Evolutionary conservation across 1,140 invertebrate genomes (phyloP), one percentile per base, ranked within the genome.

Genomic region (Lethrus apterus): DNA sequence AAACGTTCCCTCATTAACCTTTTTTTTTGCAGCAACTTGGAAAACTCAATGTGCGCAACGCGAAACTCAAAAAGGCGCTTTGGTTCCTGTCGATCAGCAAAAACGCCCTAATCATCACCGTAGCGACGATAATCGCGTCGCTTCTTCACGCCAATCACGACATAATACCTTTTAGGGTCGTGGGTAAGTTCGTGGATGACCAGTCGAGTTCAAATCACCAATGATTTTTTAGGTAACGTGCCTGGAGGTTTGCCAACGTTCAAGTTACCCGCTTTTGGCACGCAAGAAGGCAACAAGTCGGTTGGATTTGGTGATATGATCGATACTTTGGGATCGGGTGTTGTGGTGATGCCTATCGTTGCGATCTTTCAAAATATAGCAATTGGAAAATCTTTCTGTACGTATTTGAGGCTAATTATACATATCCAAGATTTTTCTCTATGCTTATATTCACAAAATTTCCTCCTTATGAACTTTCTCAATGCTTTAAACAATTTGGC

Each of bases 371-470:
- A 88, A 42, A 89, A 90, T 58, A 84, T 91, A 41, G 88, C 89
- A 15, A 90, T 92, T 55, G 87, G 87, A 4, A 93, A 92, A 69
- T 81, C 86, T 5, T 92, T 91, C 61, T 74, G 83, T 86, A 66
- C 73, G 75, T 23, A 11, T 21, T 20, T 17, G n/a, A 33, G 3
- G 23, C 15, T 13, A 42, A 42, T 7, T 7, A 26, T 14, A 17
- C 10, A 40, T 44, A 1, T 19, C n/a, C 3, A 19, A 1, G 7
- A 43, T 8, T 10, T 30, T 13, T 30, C 15, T 42, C 4, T 26
- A 26, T 26, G 4, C 14, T 31, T 3, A 31, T 11, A 11, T 31
- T 31, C 3, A 4, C n/a, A n/a, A n/a, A n/a, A n/a, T n/a, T n/a
- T n/a, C n/a, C n/a, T n/a, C n/a, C n/a, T n/a, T n/a, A n/a, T n/a